phyloP scores from a whole-genome alignment of 2,113 vertebrate species.

The Mixornis gularis region DNA sequence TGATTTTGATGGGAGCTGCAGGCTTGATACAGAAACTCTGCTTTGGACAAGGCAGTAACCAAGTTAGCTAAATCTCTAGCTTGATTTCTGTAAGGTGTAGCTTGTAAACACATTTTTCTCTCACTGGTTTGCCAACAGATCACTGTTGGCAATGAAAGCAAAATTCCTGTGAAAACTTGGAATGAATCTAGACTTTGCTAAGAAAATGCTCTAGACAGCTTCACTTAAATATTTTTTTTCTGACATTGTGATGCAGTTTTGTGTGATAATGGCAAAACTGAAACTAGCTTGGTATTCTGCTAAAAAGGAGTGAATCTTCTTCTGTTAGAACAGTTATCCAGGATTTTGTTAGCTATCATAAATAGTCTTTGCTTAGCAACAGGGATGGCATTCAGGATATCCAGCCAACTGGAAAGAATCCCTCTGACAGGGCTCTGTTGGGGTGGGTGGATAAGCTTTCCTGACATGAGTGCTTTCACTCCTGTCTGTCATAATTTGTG shows the following conservation, averaged over 20 bases:
- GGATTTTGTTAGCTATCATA: conserved; percentile 22
- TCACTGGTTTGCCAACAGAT: not conserved
- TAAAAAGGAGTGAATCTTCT: not conserved
- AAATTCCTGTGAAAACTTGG: not conserved
- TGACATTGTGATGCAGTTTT: not conserved
- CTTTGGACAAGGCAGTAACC: not conserved
- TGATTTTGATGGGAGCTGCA: not conserved
- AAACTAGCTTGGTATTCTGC: not conserved
- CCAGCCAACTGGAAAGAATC: conserved; percentile 55
- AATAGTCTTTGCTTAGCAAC: conserved; percentile 44
- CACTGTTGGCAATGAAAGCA: not conserved
- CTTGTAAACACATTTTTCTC: not conserved
- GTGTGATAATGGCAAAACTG: not conserved
- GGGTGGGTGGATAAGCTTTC: conserved; percentile 33
- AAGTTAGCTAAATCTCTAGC: not conserved
- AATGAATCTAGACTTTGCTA: not conserved
- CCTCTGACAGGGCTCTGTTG: conserved; percentile 3
- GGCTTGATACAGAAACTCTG: not conserved
- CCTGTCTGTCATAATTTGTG: conserved; percentile 5
- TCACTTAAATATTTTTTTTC: not conserved
- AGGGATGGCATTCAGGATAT: conserved; percentile 10
- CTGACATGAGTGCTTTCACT: not conserved
- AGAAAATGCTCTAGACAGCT: not conserved
- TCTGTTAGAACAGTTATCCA: not conserved
- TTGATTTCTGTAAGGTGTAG: not conserved